These are phyloP conservation scores for Sebastiscus tertius DNA, from an alignment of 2,797 vertebrate genomes.

Conservation along the genomic window DNA sequence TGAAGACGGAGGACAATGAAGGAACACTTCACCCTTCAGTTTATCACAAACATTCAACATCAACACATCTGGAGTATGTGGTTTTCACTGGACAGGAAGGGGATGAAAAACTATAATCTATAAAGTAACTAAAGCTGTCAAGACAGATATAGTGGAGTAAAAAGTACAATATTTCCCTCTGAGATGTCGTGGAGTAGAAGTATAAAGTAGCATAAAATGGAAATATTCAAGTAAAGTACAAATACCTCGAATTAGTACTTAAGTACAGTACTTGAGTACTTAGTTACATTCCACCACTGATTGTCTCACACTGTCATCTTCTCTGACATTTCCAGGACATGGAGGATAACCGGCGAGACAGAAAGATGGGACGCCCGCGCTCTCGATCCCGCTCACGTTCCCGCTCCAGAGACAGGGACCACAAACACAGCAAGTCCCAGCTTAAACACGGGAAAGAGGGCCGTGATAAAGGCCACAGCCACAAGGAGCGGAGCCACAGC, in stretches of 20 bases:
- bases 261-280: not conserved
- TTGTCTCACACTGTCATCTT: not conserved
- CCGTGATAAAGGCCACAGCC: conserved; percentile 75
- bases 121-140: not conserved
- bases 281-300: not conserved
- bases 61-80: not conserved
- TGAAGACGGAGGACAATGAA: not conserved
- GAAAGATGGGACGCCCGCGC: conserved; percentile 75
- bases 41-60: not conserved
- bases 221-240: not conserved
- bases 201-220: not conserved
- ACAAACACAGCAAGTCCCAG: conserved; percentile 69
- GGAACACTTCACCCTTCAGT: not conserved
- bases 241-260: not conserved
- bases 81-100: not conserved
- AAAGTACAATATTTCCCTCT: not conserved
- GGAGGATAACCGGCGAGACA: conserved; percentile 83
- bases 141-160: not conserved
- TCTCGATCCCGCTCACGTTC: conserved; percentile 78
- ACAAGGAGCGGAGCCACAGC: conserved; percentile 84
- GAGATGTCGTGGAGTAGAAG: not conserved
- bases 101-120: not conserved
- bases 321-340: conserved; percentile 66
- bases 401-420: conserved; percentile 71
- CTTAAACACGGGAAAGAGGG: conserved; percentile 79